Conservation (phyloP, 2,888 invertebrate species). For the Coelogynopora nodosa region DNA sequence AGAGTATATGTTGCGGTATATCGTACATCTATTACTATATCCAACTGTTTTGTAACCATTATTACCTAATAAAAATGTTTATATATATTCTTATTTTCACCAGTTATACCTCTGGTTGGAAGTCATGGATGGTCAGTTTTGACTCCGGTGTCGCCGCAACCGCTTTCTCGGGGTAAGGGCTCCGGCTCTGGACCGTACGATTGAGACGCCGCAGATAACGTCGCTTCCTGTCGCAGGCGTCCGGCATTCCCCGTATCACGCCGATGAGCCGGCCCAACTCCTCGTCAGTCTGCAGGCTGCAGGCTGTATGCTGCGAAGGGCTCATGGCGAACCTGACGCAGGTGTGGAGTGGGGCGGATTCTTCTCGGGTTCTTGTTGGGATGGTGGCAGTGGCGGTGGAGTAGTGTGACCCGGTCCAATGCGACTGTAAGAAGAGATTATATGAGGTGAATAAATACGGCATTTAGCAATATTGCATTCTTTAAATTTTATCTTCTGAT, state of each 20-base stretch:
- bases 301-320: neutral
- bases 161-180: neutral
- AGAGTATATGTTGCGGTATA: too few species aligned
- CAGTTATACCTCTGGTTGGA: too few species aligned
- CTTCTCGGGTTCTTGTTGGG: neutral
- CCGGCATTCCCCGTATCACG: neutral
- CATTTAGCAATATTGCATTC: too few species aligned
- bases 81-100: too few species aligned
- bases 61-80: too few species aligned
- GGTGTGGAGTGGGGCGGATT: neutral
- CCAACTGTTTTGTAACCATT: too few species aligned
- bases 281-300: neutral
- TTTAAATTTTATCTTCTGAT: too few species aligned
- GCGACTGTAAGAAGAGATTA: too few species aligned
- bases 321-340: neutral
- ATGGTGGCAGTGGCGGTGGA: neutral
- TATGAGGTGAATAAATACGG: too few species aligned
- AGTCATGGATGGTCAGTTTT: too few species aligned
- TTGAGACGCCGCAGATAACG: neutral
- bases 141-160: neutral
- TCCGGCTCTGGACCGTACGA: neutral
- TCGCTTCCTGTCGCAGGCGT: neutral
- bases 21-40: too few species aligned
- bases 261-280: neutral
- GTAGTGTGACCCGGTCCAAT: too few species aligned